Conservation (phyloP, 2,113 vertebrate genomes). For the Prolemur simus region DNA sequence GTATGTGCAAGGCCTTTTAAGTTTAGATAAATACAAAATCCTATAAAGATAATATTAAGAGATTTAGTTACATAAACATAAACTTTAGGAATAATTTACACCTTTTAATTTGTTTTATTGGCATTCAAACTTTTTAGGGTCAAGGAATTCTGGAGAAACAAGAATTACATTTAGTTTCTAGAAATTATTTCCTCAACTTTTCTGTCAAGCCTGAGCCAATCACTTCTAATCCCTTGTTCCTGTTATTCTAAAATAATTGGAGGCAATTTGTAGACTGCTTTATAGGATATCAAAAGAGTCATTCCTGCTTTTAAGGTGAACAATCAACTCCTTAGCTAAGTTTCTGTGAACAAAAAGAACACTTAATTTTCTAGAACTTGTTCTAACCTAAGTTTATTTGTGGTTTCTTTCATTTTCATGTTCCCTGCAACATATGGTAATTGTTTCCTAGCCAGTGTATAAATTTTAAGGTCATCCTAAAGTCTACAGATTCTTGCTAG, state of each 20-base stretch:
- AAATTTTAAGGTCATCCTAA: slow-evolving; percentile 31
- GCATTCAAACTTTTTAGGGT: neutral
- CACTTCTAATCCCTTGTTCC: neutral
- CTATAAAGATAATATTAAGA: neutral
- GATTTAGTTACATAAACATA: neutral
- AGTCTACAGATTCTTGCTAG: neutral
- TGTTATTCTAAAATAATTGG: neutral
- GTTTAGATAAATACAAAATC: neutral
- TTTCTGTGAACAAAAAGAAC: neutral
- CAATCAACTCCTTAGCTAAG: neutral
- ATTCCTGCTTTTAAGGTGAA: neutral
- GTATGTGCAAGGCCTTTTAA: neutral
- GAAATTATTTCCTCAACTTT: slow-evolving; percentile 5
- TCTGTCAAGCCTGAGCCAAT: neutral
- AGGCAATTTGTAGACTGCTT: too few species aligned
- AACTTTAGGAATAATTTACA: neutral
- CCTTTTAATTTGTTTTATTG: neutral
- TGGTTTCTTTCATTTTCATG: neutral
- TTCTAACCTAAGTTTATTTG: neutral
- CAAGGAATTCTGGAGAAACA: neutral
- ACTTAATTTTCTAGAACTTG: neutral
- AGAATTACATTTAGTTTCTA: neutral
- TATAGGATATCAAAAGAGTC: neutral
- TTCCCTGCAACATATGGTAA: neutral
- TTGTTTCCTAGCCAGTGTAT: neutral